These are phyloP conservation scores for Creontiades dilutus DNA, from an alignment of 2,888 invertebrate genomes.

Conservation along the genomic window DNA sequence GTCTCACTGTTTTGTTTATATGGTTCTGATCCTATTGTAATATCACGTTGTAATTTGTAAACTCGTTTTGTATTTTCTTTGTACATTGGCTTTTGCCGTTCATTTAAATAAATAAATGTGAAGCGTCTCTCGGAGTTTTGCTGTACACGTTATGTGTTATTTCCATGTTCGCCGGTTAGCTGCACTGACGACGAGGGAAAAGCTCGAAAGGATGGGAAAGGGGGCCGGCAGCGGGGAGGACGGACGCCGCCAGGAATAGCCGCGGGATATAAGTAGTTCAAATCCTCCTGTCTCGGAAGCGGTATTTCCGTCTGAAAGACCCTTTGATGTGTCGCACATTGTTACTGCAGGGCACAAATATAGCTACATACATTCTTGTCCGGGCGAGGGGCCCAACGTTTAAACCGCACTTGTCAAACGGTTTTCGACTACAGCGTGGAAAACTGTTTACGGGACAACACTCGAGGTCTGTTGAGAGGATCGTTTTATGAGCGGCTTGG, in stretches of 20 bases:
- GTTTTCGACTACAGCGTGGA: not conserved
- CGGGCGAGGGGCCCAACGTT: not conserved
- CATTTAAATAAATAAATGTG: too few relatives aligned
- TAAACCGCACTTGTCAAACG: constrained; percentile 39
- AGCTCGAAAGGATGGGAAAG: not conserved
- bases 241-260: constrained; percentile 49
- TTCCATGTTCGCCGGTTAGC: not conserved
- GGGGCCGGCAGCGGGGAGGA: not conserved
- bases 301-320: constrained; percentile 55
- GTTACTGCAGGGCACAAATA: constrained; percentile 54
- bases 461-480: not conserved
- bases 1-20: too few relatives aligned
- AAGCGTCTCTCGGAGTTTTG: not conserved
- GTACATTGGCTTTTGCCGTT: too few relatives aligned
- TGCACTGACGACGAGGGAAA: not conserved
- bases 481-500: not conserved
- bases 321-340: constrained; percentile 63
- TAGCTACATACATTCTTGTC: constrained; percentile 35
- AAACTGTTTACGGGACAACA: not conserved
- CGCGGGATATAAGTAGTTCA: constrained; percentile 9
- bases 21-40: too few relatives aligned
- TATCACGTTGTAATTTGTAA: too few relatives aligned
- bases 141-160: not conserved
- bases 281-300: constrained; percentile 46
- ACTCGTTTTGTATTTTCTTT: too few relatives aligned